Percentiles rank a stretch among this genome's conserved stretches.
phyloP scores from a whole-genome alignment of 1,140 invertebrate species.

The Cotesia vestalis region DNA sequence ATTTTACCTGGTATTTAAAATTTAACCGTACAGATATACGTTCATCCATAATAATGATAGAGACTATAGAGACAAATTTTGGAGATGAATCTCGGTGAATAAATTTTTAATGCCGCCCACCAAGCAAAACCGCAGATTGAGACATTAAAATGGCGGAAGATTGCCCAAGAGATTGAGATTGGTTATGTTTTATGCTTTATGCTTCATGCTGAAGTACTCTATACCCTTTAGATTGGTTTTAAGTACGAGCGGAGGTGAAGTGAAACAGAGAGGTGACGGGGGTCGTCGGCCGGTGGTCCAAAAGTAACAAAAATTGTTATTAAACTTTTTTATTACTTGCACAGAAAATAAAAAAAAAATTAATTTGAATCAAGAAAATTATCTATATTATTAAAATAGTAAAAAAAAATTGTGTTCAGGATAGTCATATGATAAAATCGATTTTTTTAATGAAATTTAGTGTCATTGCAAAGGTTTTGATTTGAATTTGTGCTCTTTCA shows the following conservation, averaged over 20 bases:
- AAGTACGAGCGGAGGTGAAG: constrained; percentile 1
- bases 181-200: not conserved
- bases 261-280: not conserved
- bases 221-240: too few relatives aligned
- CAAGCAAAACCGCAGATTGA: constrained; percentile 51
- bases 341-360: not conserved
- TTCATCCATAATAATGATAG: not conserved
- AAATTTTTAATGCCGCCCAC: constrained; percentile 39
- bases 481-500: too few relatives aligned
- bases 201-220: too few relatives aligned
- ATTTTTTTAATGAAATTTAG: too few relatives aligned
- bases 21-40: not conserved
- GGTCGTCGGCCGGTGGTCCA: constrained; percentile 16
- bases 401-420: too few relatives aligned
- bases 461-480: too few relatives aligned
- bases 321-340: constrained; percentile 27
- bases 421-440: too few relatives aligned
- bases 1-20: too few relatives aligned
- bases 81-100: constrained; percentile 17
- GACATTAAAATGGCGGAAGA: constrained; percentile 59
- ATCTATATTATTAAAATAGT: too few relatives aligned
- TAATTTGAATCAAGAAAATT: too few relatives aligned
- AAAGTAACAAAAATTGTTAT: constrained; percentile 27
- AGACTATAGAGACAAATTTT: constrained; percentile 6
- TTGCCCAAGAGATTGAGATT: constrained; percentile 47